Conservation (phyloP, 1,140 invertebrate genomes). For the Oryctes rhinoceros region DNA sequence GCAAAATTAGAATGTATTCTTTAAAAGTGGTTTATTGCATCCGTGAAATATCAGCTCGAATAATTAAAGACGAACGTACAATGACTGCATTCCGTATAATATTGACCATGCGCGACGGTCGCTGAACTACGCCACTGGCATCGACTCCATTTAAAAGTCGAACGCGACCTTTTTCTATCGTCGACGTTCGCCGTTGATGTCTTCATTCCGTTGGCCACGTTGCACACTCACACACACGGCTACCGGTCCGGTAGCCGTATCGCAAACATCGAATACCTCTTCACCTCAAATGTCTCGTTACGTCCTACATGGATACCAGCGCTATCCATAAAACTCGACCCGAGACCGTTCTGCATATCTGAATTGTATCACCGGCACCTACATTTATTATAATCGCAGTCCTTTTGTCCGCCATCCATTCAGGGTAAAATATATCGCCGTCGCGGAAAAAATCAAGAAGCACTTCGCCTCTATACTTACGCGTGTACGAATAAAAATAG, state of each 20-base stretch:
- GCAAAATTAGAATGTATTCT: too few relatives aligned
- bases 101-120: too few relatives aligned
- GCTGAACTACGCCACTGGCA: neutral
- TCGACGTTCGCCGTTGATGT: neutral
- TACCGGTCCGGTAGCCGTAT: constrained; percentile 8
- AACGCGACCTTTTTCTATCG: neutral
- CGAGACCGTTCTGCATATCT: constrained; percentile 13
- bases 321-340: neutral
- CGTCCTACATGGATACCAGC: constrained; percentile 2
- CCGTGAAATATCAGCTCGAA: too few relatives aligned
- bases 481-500: too few relatives aligned
- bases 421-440: neutral
- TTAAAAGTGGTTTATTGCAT: too few relatives aligned
- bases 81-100: too few relatives aligned
- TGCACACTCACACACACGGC: neutral
- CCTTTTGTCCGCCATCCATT: constrained; percentile 11
- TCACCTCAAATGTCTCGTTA: constrained; percentile 10
- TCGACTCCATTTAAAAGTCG: neutral
- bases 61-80: too few relatives aligned
- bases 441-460: neutral
- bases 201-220: neutral
- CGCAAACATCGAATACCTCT: constrained; percentile 18
- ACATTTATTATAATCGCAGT: constrained; percentile 22
- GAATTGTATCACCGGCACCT: constrained; percentile 17
- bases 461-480: neutral